Evolutionary conservation across 2,888 invertebrate genomes (phyloP), one percentile per base, ranked within the genome.

Genomic region (Cordylochernes scorpioides): DNA sequence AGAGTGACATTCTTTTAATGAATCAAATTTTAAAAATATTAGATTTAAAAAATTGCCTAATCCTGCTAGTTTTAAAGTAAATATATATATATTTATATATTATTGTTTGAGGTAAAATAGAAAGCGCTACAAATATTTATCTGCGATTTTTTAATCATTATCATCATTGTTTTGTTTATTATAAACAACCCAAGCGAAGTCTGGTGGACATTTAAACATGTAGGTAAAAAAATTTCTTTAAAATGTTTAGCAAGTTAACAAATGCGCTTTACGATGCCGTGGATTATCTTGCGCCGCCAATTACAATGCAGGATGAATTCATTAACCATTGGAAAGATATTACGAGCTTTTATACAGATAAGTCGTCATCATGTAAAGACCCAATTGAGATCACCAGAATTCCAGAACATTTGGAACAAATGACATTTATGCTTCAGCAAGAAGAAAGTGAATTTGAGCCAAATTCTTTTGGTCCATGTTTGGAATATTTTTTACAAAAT

Each of bases 241-340:
- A n/a, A n/a, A 40, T 40, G 40, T 40, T 40, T 27, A 40, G 35
- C 27, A 31, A 38, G n/a, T 30, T 39, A 16, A 33, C 37, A 7
- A 34, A 28, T 21, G 39, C 37, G 9, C 19, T 40, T 2, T 36
- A 36, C 18, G 38, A 33, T 28, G 39, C 37, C n/a, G 35, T 39
- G 34, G 40, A 40, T 45, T 28, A 44, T 48, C 55, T 71, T 47
- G 70, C 70, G 16, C 71, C 72, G 30, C 68, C 69, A 27, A 61
- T 68, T 17, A 65, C 70, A 10, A 57, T 64, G 27, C 53, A 67
- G 40, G 70, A 71, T 46, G 71, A 71, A 46, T 71, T 72, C 46
- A 63, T 66, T 33, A 68, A 68, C 45, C 71, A 72, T 45, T 73
- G 72, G 72, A 71, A 70, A 49, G 64, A 67, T 53, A 58, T 72